Conservation (phyloP, 1,140 invertebrate species). For the Asbolus verrucosus region DNA sequence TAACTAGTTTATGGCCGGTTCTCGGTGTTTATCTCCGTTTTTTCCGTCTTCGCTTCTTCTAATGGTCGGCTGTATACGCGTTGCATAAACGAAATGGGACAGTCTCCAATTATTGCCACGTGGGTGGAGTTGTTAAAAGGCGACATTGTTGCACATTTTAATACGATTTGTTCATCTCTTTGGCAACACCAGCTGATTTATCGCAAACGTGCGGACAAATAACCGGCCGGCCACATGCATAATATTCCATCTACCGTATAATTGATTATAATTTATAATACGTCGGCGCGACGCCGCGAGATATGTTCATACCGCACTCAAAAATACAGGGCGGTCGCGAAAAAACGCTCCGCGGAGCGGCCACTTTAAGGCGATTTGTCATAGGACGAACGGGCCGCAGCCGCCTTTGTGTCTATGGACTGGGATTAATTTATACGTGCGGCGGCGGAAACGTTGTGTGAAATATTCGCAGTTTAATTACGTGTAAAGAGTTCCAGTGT, state of each 20-base stretch:
- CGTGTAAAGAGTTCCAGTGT: conserved; percentile 18
- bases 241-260: conserved; percentile 20
- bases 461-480: conserved; percentile 27
- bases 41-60: no score
- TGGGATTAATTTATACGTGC: no score
- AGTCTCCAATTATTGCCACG: background rate
- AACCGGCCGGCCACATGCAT: background rate
- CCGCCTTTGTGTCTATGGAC: no score
- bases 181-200: conserved; percentile 1
- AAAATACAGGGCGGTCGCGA: background rate
- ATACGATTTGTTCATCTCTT: conserved; percentile 2
- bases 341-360: background rate
- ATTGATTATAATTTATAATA: conserved; percentile 26
- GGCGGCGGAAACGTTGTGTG: background rate
- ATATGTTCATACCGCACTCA: background rate
- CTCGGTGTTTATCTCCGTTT: no score
- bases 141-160: background rate
- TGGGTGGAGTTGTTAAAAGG: no score
- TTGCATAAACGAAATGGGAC: no score
- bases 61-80: no score
- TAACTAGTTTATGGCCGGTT: no score
- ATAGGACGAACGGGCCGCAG: no score
- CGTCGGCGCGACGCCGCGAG: conserved; percentile 5
- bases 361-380: no score
- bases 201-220: conserved; percentile 12